Percentiles rank a stretch among this genome's conserved stretches.
These are phyloP conservation scores for Channa argus DNA, from an alignment of 2,113 vertebrate genomes.

Conservation along the genomic window DNA sequence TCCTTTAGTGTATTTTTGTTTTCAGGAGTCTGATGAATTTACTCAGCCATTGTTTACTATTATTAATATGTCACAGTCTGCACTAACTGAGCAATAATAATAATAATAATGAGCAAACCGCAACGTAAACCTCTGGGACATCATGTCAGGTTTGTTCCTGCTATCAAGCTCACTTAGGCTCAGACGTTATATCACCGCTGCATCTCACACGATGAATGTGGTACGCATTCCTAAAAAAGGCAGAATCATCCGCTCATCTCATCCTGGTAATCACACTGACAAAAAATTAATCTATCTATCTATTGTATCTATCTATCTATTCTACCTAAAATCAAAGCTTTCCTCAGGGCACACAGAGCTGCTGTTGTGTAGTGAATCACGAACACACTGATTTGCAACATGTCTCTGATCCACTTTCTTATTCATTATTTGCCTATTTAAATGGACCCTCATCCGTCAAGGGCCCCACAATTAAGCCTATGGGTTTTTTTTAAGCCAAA, in stretches of 20 bases:
- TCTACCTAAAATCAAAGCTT: constrained; percentile 17
- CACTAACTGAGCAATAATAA: too few species aligned
- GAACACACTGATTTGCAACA: constrained; percentile 18
- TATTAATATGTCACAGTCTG: constrained; percentile 32
- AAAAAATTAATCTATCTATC: neutral
- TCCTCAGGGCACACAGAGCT: constrained; percentile 10
- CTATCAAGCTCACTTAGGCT: constrained; percentile 4
- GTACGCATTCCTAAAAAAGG: neutral
- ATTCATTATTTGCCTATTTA: constrained; percentile 41
- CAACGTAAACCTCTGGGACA: constrained; percentile 28
- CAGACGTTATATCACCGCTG: neutral
- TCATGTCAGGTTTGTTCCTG: constrained; percentile 17
- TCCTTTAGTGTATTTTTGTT: constrained; percentile 1
- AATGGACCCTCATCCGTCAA: constrained; percentile 48
- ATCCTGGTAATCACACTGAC: constrained; percentile 14
- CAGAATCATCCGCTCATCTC: neutral
- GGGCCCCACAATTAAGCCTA: constrained; percentile 33
- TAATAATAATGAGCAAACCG: constrained; percentile 16
- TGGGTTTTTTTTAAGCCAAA: constrained; percentile 42
- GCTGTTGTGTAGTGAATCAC: constrained; percentile 11
- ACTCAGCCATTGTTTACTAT: constrained; percentile 11
- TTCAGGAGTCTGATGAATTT: constrained; percentile 9
- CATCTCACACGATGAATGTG: too few species aligned
- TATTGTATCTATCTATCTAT: too few species aligned
- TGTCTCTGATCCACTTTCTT: constrained; percentile 18